Percentiles rank a stretch among this genome's conserved stretches.
Conservation (phyloP, 2,888 invertebrate genomes). For the Xanthorhoe spadicearia region DNA sequence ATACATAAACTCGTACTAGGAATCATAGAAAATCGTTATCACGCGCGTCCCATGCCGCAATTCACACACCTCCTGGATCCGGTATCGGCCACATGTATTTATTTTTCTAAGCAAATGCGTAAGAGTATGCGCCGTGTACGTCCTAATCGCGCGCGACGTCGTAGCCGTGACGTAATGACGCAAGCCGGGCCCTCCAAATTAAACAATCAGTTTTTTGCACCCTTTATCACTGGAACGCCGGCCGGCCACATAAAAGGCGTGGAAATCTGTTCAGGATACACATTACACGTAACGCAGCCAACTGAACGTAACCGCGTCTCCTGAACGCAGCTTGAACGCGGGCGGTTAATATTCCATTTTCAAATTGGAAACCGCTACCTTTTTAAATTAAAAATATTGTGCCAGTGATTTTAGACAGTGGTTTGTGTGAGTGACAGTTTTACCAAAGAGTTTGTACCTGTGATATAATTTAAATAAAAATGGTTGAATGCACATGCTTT, state of each 20-base stretch:
- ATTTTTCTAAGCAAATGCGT: constrained; percentile 77
- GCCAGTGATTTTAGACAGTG: constrained; percentile 55
- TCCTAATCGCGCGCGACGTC: constrained; percentile 69
- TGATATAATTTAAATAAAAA: constrained; percentile 64
- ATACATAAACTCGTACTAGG: constrained; percentile 13
- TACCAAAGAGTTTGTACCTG: constrained; percentile 63
- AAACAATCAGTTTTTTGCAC: constrained; percentile 83
- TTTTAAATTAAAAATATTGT: constrained; percentile 47
- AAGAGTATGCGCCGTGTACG: constrained; percentile 75
- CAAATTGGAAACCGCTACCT: constrained; percentile 41
- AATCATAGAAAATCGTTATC: constrained; percentile 35
- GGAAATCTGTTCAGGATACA: constrained; percentile 81
- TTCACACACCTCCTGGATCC: constrained; percentile 77
- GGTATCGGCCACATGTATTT: constrained; percentile 78
- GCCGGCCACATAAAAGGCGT: constrained; percentile 78
- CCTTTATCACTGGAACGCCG: constrained; percentile 80
- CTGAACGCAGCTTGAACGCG: constrained; percentile 58
- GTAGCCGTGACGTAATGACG: constrained; percentile 74
- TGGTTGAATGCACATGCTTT: constrained; percentile 63
- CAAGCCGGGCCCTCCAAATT: constrained; percentile 68
- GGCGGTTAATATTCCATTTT: constrained; percentile 50
- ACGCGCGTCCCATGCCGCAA: constrained; percentile 47
- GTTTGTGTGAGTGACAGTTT: constrained; percentile 43
- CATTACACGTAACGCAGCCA: constrained; percentile 78
- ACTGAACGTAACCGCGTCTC: constrained; percentile 73